phyloP scores from a whole-genome alignment of 1,140 invertebrate species.

The Diploscapter pachys region DNA sequence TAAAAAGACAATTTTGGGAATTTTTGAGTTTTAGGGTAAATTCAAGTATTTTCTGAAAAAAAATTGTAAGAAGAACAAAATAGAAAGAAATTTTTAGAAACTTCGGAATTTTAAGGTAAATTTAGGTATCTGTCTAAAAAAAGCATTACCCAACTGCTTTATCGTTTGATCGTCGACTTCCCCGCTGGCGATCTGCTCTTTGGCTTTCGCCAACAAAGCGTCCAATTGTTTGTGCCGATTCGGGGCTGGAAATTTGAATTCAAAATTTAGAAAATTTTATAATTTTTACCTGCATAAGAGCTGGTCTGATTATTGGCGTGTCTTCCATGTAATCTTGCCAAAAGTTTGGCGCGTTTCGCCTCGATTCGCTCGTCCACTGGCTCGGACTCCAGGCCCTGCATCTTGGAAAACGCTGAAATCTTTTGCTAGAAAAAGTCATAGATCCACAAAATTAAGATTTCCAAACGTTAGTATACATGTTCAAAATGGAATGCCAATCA shows the following conservation, averaged over 20 bases:
- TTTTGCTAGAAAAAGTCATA: not conserved
- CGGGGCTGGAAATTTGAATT: not conserved
- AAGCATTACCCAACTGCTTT: not conserved
- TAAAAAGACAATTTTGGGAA: not conserved
- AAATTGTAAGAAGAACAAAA: slow-evolving; percentile 3
- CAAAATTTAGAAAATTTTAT: not conserved
- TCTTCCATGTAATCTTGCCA: slow-evolving; percentile 8
- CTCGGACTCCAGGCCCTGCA: not conserved
- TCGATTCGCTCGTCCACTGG: not conserved
- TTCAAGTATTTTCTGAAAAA: not conserved
- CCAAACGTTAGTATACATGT: too few species aligned
- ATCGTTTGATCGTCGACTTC: slow-evolving; percentile 1
- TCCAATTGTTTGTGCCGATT: not conserved
- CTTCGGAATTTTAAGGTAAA: not conserved
- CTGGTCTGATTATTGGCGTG: slow-evolving; percentile 1
- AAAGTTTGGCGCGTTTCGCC: not conserved
- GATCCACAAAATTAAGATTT: not conserved
- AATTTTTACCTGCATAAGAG: not conserved
- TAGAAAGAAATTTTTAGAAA: slow-evolving; percentile 7
- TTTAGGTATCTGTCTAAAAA: not conserved
- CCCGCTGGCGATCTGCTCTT: not conserved
- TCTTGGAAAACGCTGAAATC: not conserved
- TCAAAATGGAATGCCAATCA: not conserved
- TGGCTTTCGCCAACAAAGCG: not conserved
- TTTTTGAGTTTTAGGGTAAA: not conserved